Evolutionary conservation across 2,888 invertebrate genomes (phyloP).

Genomic region (Lepidochitona cinerea): DNA sequence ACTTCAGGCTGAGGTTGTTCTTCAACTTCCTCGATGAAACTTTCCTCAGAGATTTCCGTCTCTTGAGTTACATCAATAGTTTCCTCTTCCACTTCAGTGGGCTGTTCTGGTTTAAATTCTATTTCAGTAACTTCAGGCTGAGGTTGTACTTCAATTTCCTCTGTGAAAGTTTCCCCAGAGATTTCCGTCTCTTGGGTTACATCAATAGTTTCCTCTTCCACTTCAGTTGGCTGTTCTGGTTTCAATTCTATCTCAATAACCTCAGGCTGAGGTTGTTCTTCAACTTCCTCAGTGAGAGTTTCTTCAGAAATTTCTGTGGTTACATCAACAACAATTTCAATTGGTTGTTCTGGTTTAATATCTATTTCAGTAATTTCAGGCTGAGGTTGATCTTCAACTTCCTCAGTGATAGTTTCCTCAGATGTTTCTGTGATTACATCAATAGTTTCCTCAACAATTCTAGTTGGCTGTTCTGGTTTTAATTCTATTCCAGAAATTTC

Average conservation of each 20-base stretch:
- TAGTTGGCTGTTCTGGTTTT: background rate
- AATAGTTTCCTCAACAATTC: too few relatives aligned
- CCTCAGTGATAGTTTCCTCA: background rate
- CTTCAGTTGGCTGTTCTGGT: too few relatives aligned
- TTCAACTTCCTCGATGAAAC: slow-evolving; percentile 6
- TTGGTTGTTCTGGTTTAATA: background rate
- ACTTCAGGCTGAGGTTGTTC: too few relatives aligned
- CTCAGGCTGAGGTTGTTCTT: background rate
- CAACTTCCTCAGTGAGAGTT: background rate
- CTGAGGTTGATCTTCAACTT: background rate
- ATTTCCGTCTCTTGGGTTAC: too few relatives aligned
- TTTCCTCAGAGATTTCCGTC: background rate
- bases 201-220: too few relatives aligned
- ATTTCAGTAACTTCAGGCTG: background rate
- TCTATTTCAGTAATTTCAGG: background rate
- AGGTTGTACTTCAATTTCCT: background rate
- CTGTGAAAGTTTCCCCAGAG: background rate
- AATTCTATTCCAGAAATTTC: background rate
- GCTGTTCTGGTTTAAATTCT: background rate
- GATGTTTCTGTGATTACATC: slow-evolving; percentile 24
- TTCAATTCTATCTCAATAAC: background rate
- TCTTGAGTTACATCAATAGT: background rate
- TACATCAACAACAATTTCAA: background rate
- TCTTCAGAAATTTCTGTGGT: background rate
- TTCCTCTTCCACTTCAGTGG: background rate